phyloP scores from a whole-genome alignment of 2,797 vertebrate species.

The Oophaga sylvatica region DNA sequence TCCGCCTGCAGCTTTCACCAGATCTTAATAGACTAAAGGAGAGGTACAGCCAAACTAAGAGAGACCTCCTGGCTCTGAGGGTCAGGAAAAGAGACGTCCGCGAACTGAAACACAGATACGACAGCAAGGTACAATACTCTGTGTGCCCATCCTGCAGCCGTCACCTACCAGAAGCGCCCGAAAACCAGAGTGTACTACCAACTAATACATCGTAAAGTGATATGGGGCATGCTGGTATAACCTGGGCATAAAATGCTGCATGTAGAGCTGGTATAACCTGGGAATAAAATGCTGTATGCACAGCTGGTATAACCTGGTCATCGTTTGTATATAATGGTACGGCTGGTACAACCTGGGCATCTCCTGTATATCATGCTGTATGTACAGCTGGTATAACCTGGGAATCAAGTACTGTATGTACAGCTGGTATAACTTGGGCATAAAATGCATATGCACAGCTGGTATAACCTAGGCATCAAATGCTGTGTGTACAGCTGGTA shows the following conservation, averaged over 20 bases:
- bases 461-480: not conserved
- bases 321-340: too few species aligned
- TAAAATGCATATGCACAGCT: not conserved
- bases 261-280: not conserved
- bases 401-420: too few species aligned
- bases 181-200: too few species aligned
- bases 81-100: slow-evolving; percentile 85
- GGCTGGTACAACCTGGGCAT: too few species aligned
- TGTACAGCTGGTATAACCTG: too few species aligned
- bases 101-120: slow-evolving; percentile 86
- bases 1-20: slow-evolving; percentile 84
- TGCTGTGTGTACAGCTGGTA: not conserved
- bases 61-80: slow-evolving; percentile 84
- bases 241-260: not conserved
- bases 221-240: not conserved
- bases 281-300: too few species aligned
- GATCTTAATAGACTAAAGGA: slow-evolving; percentile 86
- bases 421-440: not conserved
- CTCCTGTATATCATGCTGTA: too few species aligned
- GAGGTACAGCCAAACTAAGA: slow-evolving; percentile 89
- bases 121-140: slow-evolving; percentile 81
- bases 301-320: too few species aligned
- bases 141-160: not conserved
- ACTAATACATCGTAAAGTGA: too few species aligned
- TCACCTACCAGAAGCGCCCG: not conserved